Evolutionary conservation across 2,888 invertebrate genomes (phyloP).

Genomic region (Eumerus sabulonum): DNA sequence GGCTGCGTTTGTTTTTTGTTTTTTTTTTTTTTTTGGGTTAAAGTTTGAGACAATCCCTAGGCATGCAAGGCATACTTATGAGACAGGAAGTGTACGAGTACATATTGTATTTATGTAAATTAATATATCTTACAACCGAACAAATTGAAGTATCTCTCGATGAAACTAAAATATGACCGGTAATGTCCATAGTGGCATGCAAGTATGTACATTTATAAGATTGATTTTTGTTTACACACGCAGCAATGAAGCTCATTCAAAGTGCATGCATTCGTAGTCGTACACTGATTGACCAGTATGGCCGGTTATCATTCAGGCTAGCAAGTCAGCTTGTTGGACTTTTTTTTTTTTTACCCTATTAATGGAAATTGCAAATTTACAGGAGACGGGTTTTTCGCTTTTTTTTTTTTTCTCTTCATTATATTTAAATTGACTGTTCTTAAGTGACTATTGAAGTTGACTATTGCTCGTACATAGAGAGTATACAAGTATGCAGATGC

Average conservation of each 20-base stretch:
- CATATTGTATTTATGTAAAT: not conserved
- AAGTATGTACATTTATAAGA: too few relatives aligned
- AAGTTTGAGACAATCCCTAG: constrained; percentile 34
- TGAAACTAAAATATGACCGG: not conserved
- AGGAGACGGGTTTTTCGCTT: constrained; percentile 39
- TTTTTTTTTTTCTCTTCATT: constrained; percentile 19
- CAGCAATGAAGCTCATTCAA: constrained; percentile 41
- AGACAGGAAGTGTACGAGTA: constrained; percentile 58
- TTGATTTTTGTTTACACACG: too few relatives aligned
- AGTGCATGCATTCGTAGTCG: constrained; percentile 19
- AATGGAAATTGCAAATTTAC: constrained; percentile 64
- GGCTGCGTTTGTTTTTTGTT: too few relatives aligned
- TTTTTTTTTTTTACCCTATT: constrained; percentile 34
- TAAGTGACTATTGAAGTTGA: constrained; percentile 21
- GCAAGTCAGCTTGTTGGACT: not conserved
- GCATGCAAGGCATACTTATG: constrained; percentile 45
- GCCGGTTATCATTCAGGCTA: constrained; percentile 30
- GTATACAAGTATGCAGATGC: constrained; percentile 31
- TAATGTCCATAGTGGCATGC: constrained; percentile 16
- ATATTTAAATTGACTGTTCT: constrained; percentile 55
- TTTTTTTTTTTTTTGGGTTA: constrained; percentile 22
- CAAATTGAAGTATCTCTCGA: too few relatives aligned
- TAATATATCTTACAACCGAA: too few relatives aligned
- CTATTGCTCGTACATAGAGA: constrained; percentile 9
- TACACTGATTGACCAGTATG: constrained; percentile 12